These are phyloP conservation scores for Orthonyx spaldingii DNA, from an alignment of 2,113 vertebrate genomes.

Conservation along the genomic window DNA sequence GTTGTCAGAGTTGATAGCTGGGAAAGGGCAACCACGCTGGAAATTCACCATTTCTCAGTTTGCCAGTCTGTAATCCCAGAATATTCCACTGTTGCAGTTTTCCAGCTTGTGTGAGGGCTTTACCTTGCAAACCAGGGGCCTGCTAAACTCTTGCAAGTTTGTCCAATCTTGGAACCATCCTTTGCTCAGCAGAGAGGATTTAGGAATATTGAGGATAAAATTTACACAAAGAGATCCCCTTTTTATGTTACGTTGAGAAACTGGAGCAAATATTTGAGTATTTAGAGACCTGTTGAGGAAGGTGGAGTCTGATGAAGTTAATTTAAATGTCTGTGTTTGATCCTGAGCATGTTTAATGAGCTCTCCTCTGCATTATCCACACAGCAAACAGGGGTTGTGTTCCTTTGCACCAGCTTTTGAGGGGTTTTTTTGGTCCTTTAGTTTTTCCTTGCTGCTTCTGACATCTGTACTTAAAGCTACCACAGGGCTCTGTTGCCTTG, in stretches of 20 bases:
- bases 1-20: background rate
- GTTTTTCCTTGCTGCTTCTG: background rate
- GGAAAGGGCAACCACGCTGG: background rate
- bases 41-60: background rate
- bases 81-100: background rate
- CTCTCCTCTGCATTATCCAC: background rate
- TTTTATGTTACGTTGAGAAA: background rate
- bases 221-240: background rate
- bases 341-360: background rate
- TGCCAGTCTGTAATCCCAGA: background rate
- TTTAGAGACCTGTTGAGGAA: background rate
- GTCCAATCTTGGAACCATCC: background rate
- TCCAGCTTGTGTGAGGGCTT: background rate
- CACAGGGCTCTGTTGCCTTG: background rate
- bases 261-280: constrained; percentile 6
- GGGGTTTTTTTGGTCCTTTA: background rate
- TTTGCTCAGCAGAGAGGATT: background rate
- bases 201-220: background rate
- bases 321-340: background rate
- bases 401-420: background rate
- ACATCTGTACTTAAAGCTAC: background rate
- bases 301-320: background rate
- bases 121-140: background rate
- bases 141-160: background rate
- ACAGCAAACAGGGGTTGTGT: background rate